Evolutionary conservation across 1,140 invertebrate species (phyloP), one percentile per base, ranked within the genome.

Genomic region (Brachionus asplanchnoidis): DNA sequence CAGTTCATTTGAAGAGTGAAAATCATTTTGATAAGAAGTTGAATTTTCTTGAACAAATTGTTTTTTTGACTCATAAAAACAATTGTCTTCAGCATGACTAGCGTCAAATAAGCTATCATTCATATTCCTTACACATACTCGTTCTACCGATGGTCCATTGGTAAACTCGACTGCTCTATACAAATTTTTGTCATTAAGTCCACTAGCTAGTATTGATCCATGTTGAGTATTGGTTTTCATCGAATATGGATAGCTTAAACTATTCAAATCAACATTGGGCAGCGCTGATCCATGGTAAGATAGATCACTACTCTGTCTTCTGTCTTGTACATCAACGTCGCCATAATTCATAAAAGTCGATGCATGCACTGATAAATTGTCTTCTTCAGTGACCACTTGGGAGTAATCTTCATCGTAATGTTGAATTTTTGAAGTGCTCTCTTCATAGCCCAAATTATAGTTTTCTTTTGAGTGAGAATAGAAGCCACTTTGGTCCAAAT

Each of bases 361-460:
- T 50, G 73, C 73, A 50, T 77, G 40, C 0, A 46, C 42, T 26
- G 73, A 77, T 5, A 77, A 40, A 44, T 82, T 60, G 36, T 82
- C 79, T 40, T 82, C 79, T 68, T 82, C 79, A 68, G 28, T 68
- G 9, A 65, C 20, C 17, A 82, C 79, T 42, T 82, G 79, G 12
- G 79, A 82, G 44, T 82, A 82, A 26, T 82, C 42, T 11, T 82
- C 79, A 82, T 82, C 79, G 28, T 82, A 82, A 32, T 82, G 73
- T 14, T 56, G 8, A 9, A 82, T 36, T 46, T 82, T 44, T 14
- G 42, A 17, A 17, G 44, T 44, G 36, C 36, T 73, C 8, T 73
- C 68, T 8, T 73, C 40, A 42, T 73, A 20, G 2, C 40, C 32
- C 7, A 82, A 42, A 42, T 42, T 68, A 14, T 80, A 80, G 46